Evolutionary conservation across 2,797 vertebrate species (phyloP).

Genomic region (Lerista edwardsae): DNA sequence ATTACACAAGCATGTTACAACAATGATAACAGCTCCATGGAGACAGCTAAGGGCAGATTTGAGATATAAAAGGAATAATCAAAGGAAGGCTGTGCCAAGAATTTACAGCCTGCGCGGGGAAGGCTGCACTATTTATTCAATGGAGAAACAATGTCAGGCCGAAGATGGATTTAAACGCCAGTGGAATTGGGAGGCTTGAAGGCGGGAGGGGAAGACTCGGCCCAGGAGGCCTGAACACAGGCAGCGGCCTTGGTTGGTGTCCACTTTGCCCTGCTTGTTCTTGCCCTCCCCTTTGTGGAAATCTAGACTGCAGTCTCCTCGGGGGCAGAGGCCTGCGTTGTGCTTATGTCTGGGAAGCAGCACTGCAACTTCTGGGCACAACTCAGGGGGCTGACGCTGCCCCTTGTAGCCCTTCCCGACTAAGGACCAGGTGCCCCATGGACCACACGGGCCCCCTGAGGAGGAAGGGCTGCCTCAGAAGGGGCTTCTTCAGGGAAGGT

Average conservation of each 20-base stretch:
- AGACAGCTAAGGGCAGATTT: conserved; percentile 30
- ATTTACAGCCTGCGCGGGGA: neutral
- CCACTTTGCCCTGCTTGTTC: neutral
- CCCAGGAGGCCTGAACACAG: neutral
- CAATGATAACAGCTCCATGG: neutral
- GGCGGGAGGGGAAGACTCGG: neutral
- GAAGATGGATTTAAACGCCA: neutral
- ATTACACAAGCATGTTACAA: conserved; percentile 35
- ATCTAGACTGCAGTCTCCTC: neutral
- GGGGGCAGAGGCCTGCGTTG: neutral
- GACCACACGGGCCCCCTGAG: too few relatives aligned
- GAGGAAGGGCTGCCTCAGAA: too few relatives aligned
- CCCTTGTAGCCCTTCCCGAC: too few relatives aligned
- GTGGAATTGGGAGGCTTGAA: neutral
- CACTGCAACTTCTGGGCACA: neutral
- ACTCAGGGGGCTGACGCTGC: too few relatives aligned
- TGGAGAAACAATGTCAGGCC: neutral
- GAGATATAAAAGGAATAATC: conserved; percentile 19
- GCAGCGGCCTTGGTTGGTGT: neutral
- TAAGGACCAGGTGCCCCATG: too few relatives aligned
- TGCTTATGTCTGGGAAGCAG: neutral
- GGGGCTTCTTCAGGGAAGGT: too few relatives aligned
- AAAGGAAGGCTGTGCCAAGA: neutral
- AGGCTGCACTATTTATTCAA: neutral
- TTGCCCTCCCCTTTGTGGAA: neutral